These are phyloP conservation scores for Hippopotamyrus pictus DNA, from an alignment of 2,797 vertebrate species.

Conservation along the genomic window DNA sequence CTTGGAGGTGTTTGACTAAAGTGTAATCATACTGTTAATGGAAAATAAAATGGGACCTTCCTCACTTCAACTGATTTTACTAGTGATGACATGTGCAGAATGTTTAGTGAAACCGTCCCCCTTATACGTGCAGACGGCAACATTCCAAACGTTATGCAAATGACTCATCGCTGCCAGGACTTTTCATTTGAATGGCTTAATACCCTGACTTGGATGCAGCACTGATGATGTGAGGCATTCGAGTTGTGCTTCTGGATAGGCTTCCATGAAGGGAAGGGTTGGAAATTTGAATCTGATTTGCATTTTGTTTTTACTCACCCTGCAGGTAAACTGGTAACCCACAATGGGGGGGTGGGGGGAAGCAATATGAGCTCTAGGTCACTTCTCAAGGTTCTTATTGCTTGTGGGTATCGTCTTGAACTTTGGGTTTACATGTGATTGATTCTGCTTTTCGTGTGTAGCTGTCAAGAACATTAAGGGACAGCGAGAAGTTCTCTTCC, in stretches of 20 bases:
- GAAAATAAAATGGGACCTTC: neutral
- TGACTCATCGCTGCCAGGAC: neutral
- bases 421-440: neutral
- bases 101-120: neutral
- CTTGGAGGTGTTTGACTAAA: neutral
- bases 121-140: neutral
- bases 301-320: conserved; percentile 11
- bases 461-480: neutral
- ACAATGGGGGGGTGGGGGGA: neutral
- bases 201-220: neutral
- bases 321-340: neutral
- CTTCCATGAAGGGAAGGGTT: neutral
- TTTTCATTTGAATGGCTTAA: neutral
- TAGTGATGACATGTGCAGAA: neutral
- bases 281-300: conserved; percentile 16
- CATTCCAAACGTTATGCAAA: conserved; percentile 14
- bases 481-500: neutral
- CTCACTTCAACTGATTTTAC: neutral
- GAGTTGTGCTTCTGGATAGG: neutral
- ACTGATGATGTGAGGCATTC: neutral
- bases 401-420: neutral
- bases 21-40: neutral
- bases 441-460: neutral
- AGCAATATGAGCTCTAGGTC: neutral
- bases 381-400: neutral